Conservation (phyloP, 23 tunicate genomes). For the Clavelina lepadiformis region DNA sequence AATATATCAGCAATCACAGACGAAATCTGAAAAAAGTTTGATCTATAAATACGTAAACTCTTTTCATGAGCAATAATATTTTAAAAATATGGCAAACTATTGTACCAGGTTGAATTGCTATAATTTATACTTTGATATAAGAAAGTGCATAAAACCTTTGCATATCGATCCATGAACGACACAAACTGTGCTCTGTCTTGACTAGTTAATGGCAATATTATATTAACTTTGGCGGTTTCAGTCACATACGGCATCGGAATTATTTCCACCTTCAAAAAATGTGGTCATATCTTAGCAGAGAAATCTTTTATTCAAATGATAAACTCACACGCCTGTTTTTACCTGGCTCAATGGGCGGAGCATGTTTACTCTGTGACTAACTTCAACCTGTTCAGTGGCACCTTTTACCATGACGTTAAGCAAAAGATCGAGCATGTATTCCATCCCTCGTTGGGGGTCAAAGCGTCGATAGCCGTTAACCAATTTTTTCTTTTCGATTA, state of each 20-base stretch:
- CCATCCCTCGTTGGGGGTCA: slow-evolving; percentile 99
- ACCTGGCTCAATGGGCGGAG: slow-evolving; percentile 87
- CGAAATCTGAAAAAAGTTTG: too few species aligned
- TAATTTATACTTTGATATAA: background rate
- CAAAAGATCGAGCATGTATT: slow-evolving; percentile 87
- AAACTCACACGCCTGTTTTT: background rate
- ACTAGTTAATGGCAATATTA: slow-evolving; percentile 65
- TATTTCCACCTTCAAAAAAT: slow-evolving; percentile 71
- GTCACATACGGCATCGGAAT: slow-evolving; percentile 99
- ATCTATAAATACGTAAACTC: too few species aligned
- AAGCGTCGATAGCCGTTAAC: slow-evolving; percentile 93
- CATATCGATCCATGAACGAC: slow-evolving; percentile 67
- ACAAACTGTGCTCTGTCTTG: slow-evolving; percentile 55
- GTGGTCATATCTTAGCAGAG: too few species aligned
- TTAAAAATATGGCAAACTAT: too few species aligned
- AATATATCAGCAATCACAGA: background rate
- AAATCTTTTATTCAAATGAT: background rate
- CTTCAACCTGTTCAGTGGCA: slow-evolving; percentile 49
- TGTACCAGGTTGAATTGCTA: too few species aligned
- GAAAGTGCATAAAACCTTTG: slow-evolving; percentile 35
- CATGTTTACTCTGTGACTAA: slow-evolving; percentile 91
- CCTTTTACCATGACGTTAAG: slow-evolving; percentile 65
- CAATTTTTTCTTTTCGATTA: slow-evolving; percentile 77
- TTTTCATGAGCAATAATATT: too few species aligned
- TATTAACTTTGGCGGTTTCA: slow-evolving; percentile 76